Evolutionary conservation across 2,888 invertebrate genomes (phyloP), one percentile per base, ranked within the genome.

Genomic region (Halocaridina rubra): DNA sequence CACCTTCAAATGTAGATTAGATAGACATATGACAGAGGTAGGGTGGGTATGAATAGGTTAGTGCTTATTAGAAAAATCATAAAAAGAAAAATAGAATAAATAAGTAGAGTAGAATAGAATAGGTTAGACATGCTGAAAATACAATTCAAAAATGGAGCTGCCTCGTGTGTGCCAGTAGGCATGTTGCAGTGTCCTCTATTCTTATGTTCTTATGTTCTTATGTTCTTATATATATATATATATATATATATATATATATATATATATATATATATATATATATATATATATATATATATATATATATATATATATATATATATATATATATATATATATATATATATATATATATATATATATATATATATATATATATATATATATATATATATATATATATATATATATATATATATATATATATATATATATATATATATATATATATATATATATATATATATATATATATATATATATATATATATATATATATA

Each of bases 401-500:
- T 75, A 75, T 75, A 75, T 57, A 57, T 57, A 75, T 57, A 75
- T 57, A 75, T 46, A 75, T 57, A 75, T 57, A 75, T 75, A 75
- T 57, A 75, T 75, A 75, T 75, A 75, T 75, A 57, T 53, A 46
- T 53, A 46, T 27, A 57, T 57, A 57, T 46, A 75, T 75, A 75
- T 75, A 27, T 46, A 75, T 75, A 75, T 46, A 75, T 75, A 53
- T 74, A 74, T 74, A 74, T 74, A 39, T 29, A n/a, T 74, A 74
- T 74, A 75, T 24, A 39, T 27, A 53, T 75, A 53, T 53, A 53
- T 27, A 53, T 53, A 75, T 75, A 53, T 53, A 57, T 29, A 75
- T 29, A 75, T 29, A 22, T 24, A 75, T 27, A 29, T 57, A 75
- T 53, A 75, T 53, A 57, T 75, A 74, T 74, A 74, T 74, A 74